Evolutionary conservation across 1,140 invertebrate genomes (phyloP), one percentile per base, ranked within the genome.

Genomic region (Drosophila kohkoa): DNA sequence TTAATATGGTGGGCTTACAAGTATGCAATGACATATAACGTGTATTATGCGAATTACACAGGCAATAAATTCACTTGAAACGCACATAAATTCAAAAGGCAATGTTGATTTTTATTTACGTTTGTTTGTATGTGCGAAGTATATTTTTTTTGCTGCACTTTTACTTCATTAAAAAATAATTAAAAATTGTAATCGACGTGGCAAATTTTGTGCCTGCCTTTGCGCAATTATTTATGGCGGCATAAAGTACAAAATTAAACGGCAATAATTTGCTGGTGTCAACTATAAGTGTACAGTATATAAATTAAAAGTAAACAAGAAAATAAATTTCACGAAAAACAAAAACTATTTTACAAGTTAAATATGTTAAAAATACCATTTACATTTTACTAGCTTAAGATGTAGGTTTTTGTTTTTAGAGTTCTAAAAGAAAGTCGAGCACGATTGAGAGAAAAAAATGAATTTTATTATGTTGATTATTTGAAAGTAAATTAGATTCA

Each of bases 131-230:
- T 7, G 8, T 59, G 13, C 30, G 1, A 5, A 32, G 7, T 32
- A 11, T 38, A 10, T 38, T 38, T 59, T 59, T 59, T 49, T 68
- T 80, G 28, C 67, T 51, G 38, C 62, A 66, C 62, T 74, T 77
- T 77, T 83, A 87, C 58, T 89, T 87, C 85, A 87, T 87, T 87
- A 87, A 87, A 87, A 87, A 88, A 87, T 87, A 87, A 87, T 87
- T 87, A 88, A 87, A 87, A 87, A 89, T 69, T 89, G 80, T 87
- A 83, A 87, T 80, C 83, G 85, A 77, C 77, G 70, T 65, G 52
- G 32, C 71, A 88, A 75, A 75, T 89, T 89, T 87, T 88, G 68
- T 87, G 85, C 63, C 77, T 70, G 83, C 70, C 77, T 88, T 81
- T 89, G 85, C 85, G 79, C 80, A 89, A 87, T 89, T 83, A 87